Conservation (phyloP, 2,888 invertebrate species). For the Allacma fusca region DNA sequence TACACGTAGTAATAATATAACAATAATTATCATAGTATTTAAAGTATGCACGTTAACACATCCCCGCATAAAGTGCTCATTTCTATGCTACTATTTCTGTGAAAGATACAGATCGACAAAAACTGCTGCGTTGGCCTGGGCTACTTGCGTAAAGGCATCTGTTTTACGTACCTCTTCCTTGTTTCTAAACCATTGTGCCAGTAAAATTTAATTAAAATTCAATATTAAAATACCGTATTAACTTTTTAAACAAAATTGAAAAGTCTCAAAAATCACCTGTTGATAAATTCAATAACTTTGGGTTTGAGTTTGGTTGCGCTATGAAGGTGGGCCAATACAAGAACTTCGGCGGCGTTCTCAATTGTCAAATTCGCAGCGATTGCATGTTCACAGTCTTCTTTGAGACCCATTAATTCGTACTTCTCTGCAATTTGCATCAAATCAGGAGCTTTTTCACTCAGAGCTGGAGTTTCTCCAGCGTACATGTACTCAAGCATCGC, state of each 20-base stretch:
- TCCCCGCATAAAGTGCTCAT: no score
- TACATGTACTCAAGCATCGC: slow-evolving; percentile 58
- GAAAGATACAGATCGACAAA: slow-evolving; percentile 60
- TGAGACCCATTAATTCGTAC: slow-evolving; percentile 55
- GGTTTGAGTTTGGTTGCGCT: slow-evolving; percentile 54
- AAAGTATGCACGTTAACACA: no score
- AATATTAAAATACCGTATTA: no score
- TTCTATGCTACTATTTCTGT: slow-evolving; percentile 49
- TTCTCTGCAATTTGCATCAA: slow-evolving; percentile 60
- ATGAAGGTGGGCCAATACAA: slow-evolving; percentile 57
- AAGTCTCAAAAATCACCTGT: slow-evolving; percentile 40
- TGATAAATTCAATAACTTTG: slow-evolving; percentile 56
- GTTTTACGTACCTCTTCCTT: slow-evolving; percentile 59
- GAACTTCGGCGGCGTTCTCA: slow-evolving; percentile 58
- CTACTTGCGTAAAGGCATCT: slow-evolving; percentile 54
- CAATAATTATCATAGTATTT: no score
- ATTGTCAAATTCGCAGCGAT: slow-evolving; percentile 55
- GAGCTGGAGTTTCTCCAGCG: slow-evolving; percentile 53
- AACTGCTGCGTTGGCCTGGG: slow-evolving; percentile 55
- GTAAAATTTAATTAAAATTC: no score
- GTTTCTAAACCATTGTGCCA: slow-evolving; percentile 47
- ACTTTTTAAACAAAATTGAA: no score
- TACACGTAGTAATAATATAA: no score
- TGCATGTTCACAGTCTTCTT: slow-evolving; percentile 57
- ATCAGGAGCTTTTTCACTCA: slow-evolving; percentile 55